phyloP scores from a whole-genome alignment of 2,888 invertebrate genomes.

The Acanthosepion pharaonis region DNA sequence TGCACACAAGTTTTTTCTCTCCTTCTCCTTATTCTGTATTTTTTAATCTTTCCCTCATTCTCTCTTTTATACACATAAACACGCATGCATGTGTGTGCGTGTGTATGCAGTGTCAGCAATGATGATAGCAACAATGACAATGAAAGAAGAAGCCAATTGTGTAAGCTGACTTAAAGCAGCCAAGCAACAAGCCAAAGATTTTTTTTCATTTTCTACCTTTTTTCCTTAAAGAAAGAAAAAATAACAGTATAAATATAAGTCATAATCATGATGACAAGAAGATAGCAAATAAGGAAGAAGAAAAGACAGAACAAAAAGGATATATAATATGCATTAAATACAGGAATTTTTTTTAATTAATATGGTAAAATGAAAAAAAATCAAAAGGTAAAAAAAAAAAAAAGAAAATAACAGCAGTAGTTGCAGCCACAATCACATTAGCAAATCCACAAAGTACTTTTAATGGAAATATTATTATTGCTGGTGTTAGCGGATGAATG shows the following conservation, averaged over 20 bases:
- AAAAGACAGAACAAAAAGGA: background rate
- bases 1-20: background rate
- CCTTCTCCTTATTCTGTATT: background rate
- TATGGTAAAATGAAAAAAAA: background rate
- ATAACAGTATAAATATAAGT: background rate
- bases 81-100: background rate
- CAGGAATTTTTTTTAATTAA: background rate
- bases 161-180: conserved; percentile 25
- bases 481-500: background rate
- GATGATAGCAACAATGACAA: conserved; percentile 33
- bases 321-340: background rate
- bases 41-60: background rate
- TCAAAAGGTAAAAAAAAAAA: background rate
- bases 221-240: background rate
- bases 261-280: background rate
- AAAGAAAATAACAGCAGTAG: background rate
- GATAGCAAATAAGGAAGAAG: background rate
- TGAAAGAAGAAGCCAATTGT: background rate
- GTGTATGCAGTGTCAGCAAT: background rate
- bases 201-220: background rate
- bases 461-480: background rate
- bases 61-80: background rate
- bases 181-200: conserved; percentile 35
- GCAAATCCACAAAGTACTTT: background rate
- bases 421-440: background rate